These are phyloP conservation scores for Brachionus plicatilis DNA, from an alignment of 1,140 invertebrate species.

Conservation along the genomic window DNA sequence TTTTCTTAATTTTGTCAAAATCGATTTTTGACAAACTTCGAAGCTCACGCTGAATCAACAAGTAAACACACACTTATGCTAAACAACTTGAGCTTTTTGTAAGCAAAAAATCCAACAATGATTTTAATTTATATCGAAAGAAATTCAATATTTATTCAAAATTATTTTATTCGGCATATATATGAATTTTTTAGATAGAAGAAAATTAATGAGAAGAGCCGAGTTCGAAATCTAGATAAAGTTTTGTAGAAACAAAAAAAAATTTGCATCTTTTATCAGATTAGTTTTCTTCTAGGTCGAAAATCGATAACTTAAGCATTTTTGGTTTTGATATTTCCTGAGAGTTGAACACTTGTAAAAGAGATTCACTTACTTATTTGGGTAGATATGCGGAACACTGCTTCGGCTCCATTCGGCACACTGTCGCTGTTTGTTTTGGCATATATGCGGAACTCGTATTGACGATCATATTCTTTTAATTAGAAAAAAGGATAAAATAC, in stretches of 20 bases:
- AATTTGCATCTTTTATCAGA: slow-evolving; percentile 36
- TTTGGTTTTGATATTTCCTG: background rate
- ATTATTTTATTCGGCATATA: background rate
- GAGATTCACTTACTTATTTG: background rate
- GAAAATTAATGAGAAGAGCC: background rate
- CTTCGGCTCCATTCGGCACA: slow-evolving; percentile 2
- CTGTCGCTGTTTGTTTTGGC: background rate
- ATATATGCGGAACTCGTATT: slow-evolving; percentile 29
- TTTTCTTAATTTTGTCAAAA: background rate
- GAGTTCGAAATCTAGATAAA: slow-evolving; percentile 16
- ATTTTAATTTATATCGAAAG: background rate
- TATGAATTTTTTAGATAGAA: background rate
- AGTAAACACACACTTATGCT: background rate
- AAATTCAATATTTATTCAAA: slow-evolving; percentile 3
- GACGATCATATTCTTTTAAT: slow-evolving; percentile 34
- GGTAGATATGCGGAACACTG: slow-evolving; percentile 18
- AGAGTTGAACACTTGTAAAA: background rate
- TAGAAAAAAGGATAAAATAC: background rate
- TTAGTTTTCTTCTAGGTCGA: slow-evolving; percentile 3
- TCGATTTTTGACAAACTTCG: background rate
- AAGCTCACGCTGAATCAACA: slow-evolving; percentile 12
- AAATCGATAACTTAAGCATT: background rate
- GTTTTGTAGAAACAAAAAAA: background rate
- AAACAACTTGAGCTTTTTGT: background rate
- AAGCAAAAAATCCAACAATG: background rate